phyloP scores from a whole-genome alignment of 2,888 invertebrate species.

The Ochropacha duplaris region DNA sequence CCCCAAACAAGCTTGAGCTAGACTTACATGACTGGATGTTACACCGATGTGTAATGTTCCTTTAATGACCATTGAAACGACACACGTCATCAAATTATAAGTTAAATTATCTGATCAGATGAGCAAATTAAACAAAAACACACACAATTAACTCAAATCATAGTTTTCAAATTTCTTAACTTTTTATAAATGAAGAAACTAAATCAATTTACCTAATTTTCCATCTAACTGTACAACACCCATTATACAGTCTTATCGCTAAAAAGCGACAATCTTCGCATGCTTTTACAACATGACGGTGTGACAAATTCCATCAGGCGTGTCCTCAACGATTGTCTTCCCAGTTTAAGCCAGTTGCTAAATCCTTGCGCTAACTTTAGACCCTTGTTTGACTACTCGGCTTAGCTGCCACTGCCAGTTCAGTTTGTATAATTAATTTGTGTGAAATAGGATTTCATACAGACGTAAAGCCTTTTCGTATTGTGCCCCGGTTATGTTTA shows the following conservation, averaged over 20 bases:
- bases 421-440: conserved; percentile 18
- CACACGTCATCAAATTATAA: too few species aligned
- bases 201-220: too few species aligned
- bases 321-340: conserved; percentile 35
- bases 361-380: conserved; percentile 37
- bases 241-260: neutral
- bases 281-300: conserved; percentile 7
- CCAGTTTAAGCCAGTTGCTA: conserved; percentile 29
- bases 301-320: conserved; percentile 17
- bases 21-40: conserved; percentile 5
- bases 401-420: conserved; percentile 22
- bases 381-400: conserved; percentile 31
- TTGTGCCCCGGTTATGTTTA: conserved; percentile 2
- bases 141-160: too few species aligned
- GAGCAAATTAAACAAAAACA: too few species aligned
- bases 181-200: too few species aligned
- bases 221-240: neutral
- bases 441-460: conserved; percentile 14
- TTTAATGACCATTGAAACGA: too few species aligned
- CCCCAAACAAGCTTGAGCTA: conserved; percentile 14
- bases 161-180: too few species aligned
- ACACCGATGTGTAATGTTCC: neutral
- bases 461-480: neutral
- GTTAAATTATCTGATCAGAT: too few species aligned
- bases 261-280: neutral